phyloP scores from a whole-genome alignment of 2,888 invertebrate genomes.

The Strigamia crassipes region DNA sequence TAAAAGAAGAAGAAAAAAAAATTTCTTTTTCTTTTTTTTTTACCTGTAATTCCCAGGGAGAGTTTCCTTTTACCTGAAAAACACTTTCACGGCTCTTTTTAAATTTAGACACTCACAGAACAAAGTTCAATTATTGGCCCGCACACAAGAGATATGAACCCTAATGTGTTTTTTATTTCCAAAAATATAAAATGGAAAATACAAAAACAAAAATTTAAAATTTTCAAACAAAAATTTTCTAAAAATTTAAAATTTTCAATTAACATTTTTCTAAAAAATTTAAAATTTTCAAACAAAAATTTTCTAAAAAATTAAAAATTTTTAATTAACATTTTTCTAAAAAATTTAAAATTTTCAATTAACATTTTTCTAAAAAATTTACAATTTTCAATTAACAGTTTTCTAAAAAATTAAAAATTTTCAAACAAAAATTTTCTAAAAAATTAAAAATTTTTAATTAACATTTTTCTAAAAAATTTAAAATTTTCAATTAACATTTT shows the following conservation, averaged over 20 bases:
- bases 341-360: no score
- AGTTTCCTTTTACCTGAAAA: constrained; percentile 17
- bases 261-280: neutral
- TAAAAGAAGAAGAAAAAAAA: neutral
- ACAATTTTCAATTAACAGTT: neutral
- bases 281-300: neutral
- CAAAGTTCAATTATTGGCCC: neutral
- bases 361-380: neutral
- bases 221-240: neutral
- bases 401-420: neutral
- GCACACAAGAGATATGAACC: neutral
- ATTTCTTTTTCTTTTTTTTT: neutral
- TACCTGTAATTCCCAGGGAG: neutral
- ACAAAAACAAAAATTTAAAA: neutral
- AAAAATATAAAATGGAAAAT: neutral
- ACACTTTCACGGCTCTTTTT: constrained; percentile 15
- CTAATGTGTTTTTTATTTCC: neutral
- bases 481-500: neutral
- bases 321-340: no score
- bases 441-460: neutral
- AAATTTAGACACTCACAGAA: neutral
- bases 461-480: no score
- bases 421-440: neutral
- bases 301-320: neutral
- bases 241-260: no score